A percentile compares a stretch with the other conserved stretches of the same genome.
Evolutionary conservation across 2,113 vertebrate genomes (phyloP).

Genomic region (Oceanodroma tethys): DNA sequence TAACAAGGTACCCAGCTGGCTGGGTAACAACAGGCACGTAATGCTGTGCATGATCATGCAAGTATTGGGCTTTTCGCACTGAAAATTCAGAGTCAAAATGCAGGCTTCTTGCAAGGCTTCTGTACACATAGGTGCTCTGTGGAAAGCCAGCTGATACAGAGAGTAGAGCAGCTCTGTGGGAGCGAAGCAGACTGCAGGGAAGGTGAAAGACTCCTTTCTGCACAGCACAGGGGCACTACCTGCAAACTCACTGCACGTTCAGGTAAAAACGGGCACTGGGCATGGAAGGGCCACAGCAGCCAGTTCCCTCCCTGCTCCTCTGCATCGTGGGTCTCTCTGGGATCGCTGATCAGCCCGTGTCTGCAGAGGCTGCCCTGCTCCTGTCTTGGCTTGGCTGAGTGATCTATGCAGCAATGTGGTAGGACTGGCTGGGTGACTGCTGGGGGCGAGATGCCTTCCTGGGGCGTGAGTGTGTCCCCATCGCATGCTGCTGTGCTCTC

Average conservation of each 20-base stretch:
- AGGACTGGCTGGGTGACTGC: neutral
- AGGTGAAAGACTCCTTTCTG: neutral
- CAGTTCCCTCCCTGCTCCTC: neutral
- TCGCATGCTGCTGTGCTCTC: neutral
- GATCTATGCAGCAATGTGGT: neutral
- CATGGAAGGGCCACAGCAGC: neutral
- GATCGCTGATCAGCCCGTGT: neutral
- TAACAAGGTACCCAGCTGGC: neutral
- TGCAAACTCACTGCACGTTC: fast-evolving
- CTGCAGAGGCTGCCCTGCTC: neutral
- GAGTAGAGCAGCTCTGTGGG: neutral
- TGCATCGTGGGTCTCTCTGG: neutral
- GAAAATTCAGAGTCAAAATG: neutral
- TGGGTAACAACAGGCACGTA: neutral
- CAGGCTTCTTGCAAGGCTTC: neutral
- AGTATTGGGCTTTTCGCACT: neutral
- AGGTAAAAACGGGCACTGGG: neutral
- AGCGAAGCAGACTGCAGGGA: neutral
- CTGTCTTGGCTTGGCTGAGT: neutral
- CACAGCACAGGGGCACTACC: neutral
- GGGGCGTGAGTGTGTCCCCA: neutral
- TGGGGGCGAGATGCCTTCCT: neutral
- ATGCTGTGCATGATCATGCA: fast-evolving
- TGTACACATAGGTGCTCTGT: neutral
- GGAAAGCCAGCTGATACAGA: neutral